Percentiles rank a stretch among this genome's conserved stretches.
phyloP scores from a whole-genome alignment of 2,797 vertebrate genomes.

The Pangasius sanitwongsei region DNA sequence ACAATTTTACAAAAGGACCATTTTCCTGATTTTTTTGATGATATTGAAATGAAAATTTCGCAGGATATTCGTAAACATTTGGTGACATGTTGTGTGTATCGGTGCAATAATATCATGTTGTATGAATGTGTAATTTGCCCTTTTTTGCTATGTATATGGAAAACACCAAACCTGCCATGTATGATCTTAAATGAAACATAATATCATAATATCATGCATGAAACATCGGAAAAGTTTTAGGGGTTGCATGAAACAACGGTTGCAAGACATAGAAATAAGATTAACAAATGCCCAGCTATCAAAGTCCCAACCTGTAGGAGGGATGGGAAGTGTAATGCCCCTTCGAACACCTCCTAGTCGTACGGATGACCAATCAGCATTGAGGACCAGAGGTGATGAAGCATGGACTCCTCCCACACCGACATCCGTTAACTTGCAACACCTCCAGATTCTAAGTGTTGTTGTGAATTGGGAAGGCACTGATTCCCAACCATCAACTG shows the following conservation, averaged over 20 bases:
- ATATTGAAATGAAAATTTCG: background rate
- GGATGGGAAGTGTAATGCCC: background rate
- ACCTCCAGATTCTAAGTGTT: background rate
- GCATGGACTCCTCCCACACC: background rate
- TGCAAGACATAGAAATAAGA: background rate
- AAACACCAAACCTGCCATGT: background rate
- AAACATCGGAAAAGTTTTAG: background rate
- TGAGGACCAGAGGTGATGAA: background rate
- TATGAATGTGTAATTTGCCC: background rate
- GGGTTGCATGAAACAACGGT: background rate
- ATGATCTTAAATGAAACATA: background rate
- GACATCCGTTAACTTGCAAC: background rate
- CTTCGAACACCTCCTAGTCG: background rate
- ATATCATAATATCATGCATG: background rate
- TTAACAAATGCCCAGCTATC: background rate
- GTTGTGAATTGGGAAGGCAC: background rate
- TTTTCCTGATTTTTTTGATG: background rate
- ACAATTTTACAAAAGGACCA: background rate
- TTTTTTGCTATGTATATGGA: background rate
- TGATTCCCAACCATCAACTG: background rate
- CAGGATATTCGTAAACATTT: background rate
- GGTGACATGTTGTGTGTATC: background rate
- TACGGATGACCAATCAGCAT: background rate
- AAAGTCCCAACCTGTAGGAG: background rate
- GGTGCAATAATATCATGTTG: background rate